These are phyloP conservation scores for Saguinus midas DNA, from an alignment of 2,113 vertebrate genomes.

Conservation along the genomic window DNA sequence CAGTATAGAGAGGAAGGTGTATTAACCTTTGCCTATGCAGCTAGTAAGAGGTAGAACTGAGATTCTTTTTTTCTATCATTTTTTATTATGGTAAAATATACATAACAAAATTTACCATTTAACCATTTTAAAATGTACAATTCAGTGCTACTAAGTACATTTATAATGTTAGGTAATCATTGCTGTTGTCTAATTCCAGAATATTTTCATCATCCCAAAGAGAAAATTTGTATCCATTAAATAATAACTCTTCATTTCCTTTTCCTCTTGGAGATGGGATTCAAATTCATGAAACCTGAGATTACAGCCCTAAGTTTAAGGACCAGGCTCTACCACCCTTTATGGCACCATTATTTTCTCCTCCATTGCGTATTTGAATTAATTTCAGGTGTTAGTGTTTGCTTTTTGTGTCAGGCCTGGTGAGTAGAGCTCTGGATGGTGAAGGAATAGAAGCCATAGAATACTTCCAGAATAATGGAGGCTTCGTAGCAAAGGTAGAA, in stretches of 20 bases:
- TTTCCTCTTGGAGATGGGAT: not conserved
- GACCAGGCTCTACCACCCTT: not conserved
- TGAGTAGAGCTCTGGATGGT: not conserved
- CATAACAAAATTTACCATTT: not conserved
- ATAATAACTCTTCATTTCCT: not conserved
- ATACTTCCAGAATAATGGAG: not conserved
- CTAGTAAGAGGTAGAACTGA: not conserved
- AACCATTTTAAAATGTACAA: not conserved
- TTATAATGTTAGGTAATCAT: not conserved
- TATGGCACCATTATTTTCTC: not conserved
- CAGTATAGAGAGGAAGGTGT: not conserved
- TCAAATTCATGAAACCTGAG: not conserved
- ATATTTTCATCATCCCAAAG: not conserved
- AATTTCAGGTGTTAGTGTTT: not conserved
- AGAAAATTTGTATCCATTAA: not conserved
- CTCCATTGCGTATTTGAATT: not conserved
- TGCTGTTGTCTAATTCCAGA: not conserved
- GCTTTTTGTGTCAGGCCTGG: not conserved
- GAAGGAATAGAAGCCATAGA: not conserved
- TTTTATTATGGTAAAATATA: not conserved
- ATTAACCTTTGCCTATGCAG: not conserved
- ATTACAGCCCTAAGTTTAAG: not conserved
- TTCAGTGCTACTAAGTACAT: not conserved
- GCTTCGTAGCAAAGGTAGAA: not conserved
- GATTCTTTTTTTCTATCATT: not conserved